phyloP scores from a whole-genome alignment of 1,140 invertebrate genomes.

The Euwallacea fornicatus region DNA sequence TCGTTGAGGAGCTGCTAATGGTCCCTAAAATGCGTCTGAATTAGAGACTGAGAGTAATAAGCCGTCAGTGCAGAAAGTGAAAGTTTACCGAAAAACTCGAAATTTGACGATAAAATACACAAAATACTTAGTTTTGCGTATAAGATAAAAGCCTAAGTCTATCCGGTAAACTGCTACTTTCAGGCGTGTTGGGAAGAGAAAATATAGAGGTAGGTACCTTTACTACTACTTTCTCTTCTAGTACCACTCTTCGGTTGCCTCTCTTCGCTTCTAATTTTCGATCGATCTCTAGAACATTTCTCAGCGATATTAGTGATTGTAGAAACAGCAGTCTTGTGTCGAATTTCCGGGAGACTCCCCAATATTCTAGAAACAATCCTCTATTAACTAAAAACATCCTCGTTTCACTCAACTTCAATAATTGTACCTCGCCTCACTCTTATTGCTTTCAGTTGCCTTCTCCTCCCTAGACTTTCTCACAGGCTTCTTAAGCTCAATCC shows the following conservation, averaged over 20 bases:
- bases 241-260: slow-evolving; percentile 38
- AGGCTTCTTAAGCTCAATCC: slow-evolving; percentile 46
- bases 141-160: neutral
- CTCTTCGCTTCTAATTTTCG: slow-evolving; percentile 43
- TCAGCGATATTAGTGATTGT: slow-evolving; percentile 54
- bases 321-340: slow-evolving; percentile 54
- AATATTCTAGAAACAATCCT: slow-evolving; percentile 36
- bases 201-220: slow-evolving; percentile 34
- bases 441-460: slow-evolving; percentile 37
- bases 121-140: slow-evolving; percentile 54
- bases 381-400: neutral
- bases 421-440: slow-evolving; percentile 23
- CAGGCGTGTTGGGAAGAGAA: neutral
- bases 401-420: neutral
- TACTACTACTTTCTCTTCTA: slow-evolving; percentile 41
- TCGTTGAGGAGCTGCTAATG: slow-evolving; percentile 15
- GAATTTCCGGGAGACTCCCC: slow-evolving; percentile 51
- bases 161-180: neutral
- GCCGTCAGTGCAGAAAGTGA: slow-evolving; percentile 70
- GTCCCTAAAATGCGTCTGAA: slow-evolving; percentile 56
- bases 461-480: slow-evolving; percentile 36
- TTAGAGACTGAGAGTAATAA: too few relatives aligned
- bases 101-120: slow-evolving; percentile 80
- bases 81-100: slow-evolving; percentile 77
- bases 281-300: slow-evolving; percentile 46